Conservation (phyloP, 2,113 vertebrate species). For the Spea multiplicata region DNA sequence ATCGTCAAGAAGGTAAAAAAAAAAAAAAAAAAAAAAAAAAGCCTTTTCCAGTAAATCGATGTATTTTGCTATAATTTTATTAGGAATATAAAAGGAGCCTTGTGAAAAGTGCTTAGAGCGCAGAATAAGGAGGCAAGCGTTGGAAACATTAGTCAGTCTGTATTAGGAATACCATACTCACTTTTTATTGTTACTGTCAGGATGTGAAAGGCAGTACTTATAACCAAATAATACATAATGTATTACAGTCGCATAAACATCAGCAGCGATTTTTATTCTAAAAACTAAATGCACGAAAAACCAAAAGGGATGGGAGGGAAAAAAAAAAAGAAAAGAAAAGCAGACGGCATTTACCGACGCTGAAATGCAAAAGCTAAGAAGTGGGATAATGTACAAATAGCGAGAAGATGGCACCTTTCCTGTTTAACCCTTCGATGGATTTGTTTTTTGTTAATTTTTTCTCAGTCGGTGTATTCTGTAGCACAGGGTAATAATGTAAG, state of each 20-base stretch:
- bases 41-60: conserved; percentile 81
- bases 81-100: conserved; percentile 94
- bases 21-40: no score
- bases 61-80: conserved; percentile 88
- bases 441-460: no score
- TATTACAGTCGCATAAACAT: conserved; percentile 87
- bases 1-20: conserved; percentile 43
- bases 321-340: background rate
- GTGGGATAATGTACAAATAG: conserved; percentile 3
- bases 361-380: conserved; percentile 40
- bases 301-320: conserved; percentile 24
- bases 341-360: conserved; percentile 20
- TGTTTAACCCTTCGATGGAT: no score
- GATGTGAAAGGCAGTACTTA: conserved; percentile 98
- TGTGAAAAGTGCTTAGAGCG: conserved; percentile 95
- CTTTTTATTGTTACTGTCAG: conserved; percentile 99
- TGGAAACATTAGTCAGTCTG: conserved; percentile 98
- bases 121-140: conserved; percentile 79
- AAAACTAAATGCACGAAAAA: conserved; percentile 83
- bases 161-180: conserved; percentile 99
- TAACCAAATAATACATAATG: conserved; percentile 99
- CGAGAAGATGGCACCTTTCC: no score
- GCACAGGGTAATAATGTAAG: no score
- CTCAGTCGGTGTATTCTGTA: no score
- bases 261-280: conserved; percentile 90